Base-by-base conservation (phyloP, 2,888 invertebrate genomes). In the Xylocampa areola region DNA sequence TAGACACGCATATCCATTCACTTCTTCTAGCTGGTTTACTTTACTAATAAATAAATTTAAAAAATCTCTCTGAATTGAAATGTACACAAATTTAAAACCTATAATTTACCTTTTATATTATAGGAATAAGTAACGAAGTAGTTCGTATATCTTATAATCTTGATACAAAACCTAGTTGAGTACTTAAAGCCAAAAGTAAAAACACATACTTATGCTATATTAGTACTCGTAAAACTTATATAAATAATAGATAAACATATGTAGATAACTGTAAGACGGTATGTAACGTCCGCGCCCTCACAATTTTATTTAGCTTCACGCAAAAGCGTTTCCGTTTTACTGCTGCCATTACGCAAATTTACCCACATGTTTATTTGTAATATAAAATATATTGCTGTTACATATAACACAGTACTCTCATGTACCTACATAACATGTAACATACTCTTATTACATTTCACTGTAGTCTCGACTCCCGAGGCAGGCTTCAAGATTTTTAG, bases 291-390 rank as follows among this genome's bases (percentile, higher is more conserved):
- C 30, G 14, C 30, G 14, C 49, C 47, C 48, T 52, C 58, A 50
- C 67, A 73, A 62, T 70, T 75, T 76, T 76, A 73, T 76, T 70
- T 57, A 70, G 55, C 68, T 50, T 57, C 57, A 60, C 59, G 65
- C 55, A 70, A 62, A 75, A 79, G 68, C 80, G 75, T 74, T 70
- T 69, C 73, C 77, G 75, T 90, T 94, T 94, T 92, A 93, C 84
- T 79, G 84, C 91, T 55, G 67, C 88, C 89, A 91, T 93, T 91
- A 92, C 89, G 85, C 80, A 92, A 92, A 93, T 94, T 92, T 91
- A 92, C 89, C 89, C 86, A 90, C 91, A 94, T 91, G 92, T 92
- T 94, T 93, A 94, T 91, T 92, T 87, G 89, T 85, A 87, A 88
- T 91, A 90, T 91, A 91, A 91, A 91, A 89, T 88, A 87, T 90